Percentiles rank a stretch among this genome's conserved stretches.
phyloP scores from a whole-genome alignment of 1,140 invertebrate species.

The Platyscapa corneri region DNA sequence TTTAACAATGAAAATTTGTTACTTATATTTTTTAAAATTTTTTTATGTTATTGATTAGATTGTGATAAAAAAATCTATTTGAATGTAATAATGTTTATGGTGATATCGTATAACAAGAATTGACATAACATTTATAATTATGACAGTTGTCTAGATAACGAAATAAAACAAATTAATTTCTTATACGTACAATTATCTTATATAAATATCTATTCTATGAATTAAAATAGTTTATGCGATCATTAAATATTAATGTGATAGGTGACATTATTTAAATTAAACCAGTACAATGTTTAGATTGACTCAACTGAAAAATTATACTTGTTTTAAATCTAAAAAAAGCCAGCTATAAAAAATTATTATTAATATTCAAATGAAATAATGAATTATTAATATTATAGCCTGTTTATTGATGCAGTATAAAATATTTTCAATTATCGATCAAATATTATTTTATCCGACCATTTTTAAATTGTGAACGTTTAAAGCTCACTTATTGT shows the following conservation, averaged over 20 bases:
- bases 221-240: background rate
- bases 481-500: background rate
- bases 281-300: no score
- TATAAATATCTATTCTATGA: no score
- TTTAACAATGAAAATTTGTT: background rate
- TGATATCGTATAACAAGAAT: background rate
- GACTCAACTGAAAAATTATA: no score
- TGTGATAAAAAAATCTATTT: background rate
- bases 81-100: background rate
- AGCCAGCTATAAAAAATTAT: no score
- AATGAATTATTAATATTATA: background rate
- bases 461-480: background rate
- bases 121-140: background rate
- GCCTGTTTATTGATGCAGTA: no score
- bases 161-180: background rate
- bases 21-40: background rate
- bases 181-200: background rate
- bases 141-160: background rate
- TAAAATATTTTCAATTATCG: background rate
- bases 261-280: no score
- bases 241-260: no score
- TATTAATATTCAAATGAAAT: no score
- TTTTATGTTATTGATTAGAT: background rate
- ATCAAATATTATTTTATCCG: background rate
- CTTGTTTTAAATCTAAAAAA: no score